phyloP scores from a whole-genome alignment of 2,113 vertebrate genomes.

The Melozone crissalis region DNA sequence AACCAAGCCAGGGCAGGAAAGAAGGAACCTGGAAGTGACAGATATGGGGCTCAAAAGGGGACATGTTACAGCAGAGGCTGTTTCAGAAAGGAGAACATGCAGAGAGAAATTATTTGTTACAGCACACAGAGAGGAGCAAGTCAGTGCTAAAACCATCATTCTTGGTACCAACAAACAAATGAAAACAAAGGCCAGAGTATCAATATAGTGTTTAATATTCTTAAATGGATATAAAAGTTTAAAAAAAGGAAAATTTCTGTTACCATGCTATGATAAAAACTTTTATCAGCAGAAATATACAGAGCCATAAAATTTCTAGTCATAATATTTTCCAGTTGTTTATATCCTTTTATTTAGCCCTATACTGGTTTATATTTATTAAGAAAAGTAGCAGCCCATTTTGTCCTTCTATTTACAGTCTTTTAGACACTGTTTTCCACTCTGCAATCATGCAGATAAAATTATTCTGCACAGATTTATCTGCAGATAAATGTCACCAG shows the following conservation, averaged over 20 bases:
- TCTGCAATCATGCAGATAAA: background rate
- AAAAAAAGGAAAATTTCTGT: background rate
- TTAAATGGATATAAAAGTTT: background rate
- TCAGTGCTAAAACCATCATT: background rate
- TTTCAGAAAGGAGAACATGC: background rate
- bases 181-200: background rate
- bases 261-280: background rate
- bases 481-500: background rate
- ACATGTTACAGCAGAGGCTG: background rate
- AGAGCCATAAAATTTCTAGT: background rate
- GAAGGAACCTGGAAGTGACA: background rate
- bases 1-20: background rate
- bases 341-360: background rate
- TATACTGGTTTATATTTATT: background rate
- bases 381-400: background rate
- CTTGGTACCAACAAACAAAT: background rate
- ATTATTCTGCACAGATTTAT: background rate
- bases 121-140: background rate
- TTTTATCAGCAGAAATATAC: background rate
- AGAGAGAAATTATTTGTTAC: background rate
- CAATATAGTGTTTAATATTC: slow-evolving; percentile 49
- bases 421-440: background rate
- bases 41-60: background rate
- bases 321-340: background rate
- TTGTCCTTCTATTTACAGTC: background rate